These are phyloP conservation scores for Alces alces DNA, from an alignment of 2,113 vertebrate species.

Conservation along the genomic window DNA sequence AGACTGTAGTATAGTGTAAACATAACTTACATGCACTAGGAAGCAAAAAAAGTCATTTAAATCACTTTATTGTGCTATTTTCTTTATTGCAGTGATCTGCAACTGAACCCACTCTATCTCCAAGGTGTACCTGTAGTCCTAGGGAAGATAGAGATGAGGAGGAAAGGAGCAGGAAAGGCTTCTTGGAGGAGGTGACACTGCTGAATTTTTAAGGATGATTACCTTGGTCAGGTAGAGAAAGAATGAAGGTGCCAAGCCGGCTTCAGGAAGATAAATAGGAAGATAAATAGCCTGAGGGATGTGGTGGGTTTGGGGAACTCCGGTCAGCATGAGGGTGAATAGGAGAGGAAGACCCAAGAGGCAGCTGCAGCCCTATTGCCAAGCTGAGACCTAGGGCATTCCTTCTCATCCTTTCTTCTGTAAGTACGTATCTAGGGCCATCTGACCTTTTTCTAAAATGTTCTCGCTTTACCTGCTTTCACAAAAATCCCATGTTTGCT, in stretches of 20 bases:
- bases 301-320: background rate
- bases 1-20: background rate
- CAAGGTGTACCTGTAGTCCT: background rate
- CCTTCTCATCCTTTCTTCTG: background rate
- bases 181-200: background rate
- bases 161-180: background rate
- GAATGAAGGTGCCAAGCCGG: background rate
- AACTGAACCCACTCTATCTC: background rate
- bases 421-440: background rate
- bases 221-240: background rate
- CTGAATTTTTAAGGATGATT: background rate
- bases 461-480: background rate
- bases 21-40: background rate
- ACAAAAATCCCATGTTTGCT: background rate
- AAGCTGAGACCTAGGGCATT: background rate
- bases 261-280: background rate
- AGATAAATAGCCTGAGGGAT: background rate
- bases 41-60: background rate
- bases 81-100: background rate
- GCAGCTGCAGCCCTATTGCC: background rate
- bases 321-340: accelerated
- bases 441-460: background rate
- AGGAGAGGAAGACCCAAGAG: background rate
- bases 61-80: background rate
- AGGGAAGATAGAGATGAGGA: background rate